Percentiles rank a stretch among this genome's conserved stretches.
Conservation (phyloP, 2,888 invertebrate genomes). For the Exephanes ischioxanthus region DNA sequence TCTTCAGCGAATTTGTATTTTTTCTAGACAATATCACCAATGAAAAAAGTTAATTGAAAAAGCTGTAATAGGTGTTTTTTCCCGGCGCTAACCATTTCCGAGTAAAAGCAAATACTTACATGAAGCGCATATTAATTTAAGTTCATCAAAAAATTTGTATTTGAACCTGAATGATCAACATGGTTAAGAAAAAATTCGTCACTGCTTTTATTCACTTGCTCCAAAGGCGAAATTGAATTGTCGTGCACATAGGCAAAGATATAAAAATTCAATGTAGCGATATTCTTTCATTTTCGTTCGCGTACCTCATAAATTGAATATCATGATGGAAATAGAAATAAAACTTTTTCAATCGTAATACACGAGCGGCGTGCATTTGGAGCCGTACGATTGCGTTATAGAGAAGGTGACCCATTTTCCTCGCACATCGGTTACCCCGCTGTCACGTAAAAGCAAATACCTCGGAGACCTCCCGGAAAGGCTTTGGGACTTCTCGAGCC, state of each 20-base stretch:
- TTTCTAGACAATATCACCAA: too few species aligned
- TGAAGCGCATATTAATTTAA: too few species aligned
- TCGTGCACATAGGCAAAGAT: neutral
- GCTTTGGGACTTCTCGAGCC: constrained; percentile 39
- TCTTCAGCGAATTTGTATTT: too few species aligned
- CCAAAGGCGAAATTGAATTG: neutral
- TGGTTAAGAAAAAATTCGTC: too few species aligned
- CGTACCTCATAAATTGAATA: neutral
- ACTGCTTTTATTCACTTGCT: neutral
- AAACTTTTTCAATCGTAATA: neutral
- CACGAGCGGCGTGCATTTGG: constrained; percentile 12
- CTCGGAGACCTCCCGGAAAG: constrained; percentile 50
- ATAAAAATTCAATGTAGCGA: neutral
- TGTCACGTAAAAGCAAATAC: constrained; percentile 59
- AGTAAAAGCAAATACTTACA: too few species aligned
- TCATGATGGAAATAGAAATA: neutral
- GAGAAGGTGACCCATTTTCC: constrained; percentile 53
- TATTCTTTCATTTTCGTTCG: neutral
- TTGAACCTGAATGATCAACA: too few species aligned
- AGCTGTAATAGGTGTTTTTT: too few species aligned
- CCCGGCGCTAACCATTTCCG: too few species aligned
- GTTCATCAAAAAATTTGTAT: too few species aligned
- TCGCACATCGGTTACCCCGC: constrained; percentile 32
- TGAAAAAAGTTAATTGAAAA: too few species aligned
- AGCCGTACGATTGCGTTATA: constrained; percentile 39